phyloP scores from a whole-genome alignment of 2,797 vertebrate genomes.

The Myotis vivesi region DNA sequence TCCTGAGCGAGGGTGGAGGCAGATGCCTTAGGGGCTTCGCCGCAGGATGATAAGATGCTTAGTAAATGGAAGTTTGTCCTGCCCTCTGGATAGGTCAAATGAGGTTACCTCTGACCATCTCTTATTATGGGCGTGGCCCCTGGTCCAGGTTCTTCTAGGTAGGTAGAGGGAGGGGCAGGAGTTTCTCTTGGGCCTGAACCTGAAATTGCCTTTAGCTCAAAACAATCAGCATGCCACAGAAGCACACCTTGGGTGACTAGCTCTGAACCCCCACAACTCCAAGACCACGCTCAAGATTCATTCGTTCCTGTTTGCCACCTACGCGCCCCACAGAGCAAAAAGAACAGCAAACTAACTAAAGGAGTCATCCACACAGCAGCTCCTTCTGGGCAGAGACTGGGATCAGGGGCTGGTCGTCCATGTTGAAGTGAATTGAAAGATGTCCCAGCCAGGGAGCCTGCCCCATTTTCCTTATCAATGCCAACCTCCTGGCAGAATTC shows the following conservation, averaged over 20 bases:
- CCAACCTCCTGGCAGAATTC: not conserved
- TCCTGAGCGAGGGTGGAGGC: not conserved
- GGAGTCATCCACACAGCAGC: rapidly evolving
- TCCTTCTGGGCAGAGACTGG: not conserved
- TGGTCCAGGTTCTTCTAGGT: not conserved
- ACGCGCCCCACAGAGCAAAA: not conserved
- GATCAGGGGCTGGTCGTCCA: not conserved
- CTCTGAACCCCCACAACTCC: not conserved
- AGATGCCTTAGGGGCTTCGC: not conserved
- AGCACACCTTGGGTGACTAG: not conserved
- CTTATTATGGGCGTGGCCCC: not conserved
- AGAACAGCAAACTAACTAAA: not conserved
- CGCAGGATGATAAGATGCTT: not conserved
- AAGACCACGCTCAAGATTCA: not conserved
- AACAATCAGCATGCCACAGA: not conserved
- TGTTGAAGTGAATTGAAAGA: not conserved
- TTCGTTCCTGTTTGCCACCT: not conserved
- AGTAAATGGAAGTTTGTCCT: not conserved
- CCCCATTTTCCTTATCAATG: not conserved
- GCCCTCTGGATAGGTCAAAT: not conserved
- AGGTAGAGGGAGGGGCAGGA: not conserved
- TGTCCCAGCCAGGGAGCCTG: not conserved
- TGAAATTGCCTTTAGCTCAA: not conserved
- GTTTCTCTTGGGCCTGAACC: not conserved
- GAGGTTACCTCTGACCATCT: not conserved